phyloP scores from a whole-genome alignment of 2,888 invertebrate species.

The Apotomis betuletana region DNA sequence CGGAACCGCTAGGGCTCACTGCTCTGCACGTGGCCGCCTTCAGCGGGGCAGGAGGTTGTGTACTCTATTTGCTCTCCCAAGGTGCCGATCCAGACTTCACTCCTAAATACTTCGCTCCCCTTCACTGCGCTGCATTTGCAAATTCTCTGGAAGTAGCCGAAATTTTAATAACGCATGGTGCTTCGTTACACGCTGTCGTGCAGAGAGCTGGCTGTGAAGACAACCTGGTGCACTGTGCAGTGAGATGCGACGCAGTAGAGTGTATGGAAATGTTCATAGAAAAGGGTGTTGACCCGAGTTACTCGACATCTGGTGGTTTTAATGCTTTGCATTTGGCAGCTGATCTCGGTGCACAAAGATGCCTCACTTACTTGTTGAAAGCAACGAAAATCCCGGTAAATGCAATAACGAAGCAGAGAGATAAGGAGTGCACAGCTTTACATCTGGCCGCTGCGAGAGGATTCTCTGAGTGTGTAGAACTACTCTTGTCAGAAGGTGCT shows the following conservation, averaged over 20 bases:
- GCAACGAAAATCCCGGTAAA: constrained; percentile 89
- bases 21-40: constrained; percentile 91
- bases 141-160: constrained; percentile 91
- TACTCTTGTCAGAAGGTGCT: constrained; percentile 89
- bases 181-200: constrained; percentile 87
- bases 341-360: constrained; percentile 89
- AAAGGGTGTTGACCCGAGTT: constrained; percentile 89
- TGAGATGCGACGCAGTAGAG: constrained; percentile 90
- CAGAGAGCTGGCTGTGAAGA: constrained; percentile 88
- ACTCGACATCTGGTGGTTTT: constrained; percentile 88
- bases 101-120: constrained; percentile 89
- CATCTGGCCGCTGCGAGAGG: constrained; percentile 95
- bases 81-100: constrained; percentile 88
- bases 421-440: constrained; percentile 90
- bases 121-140: constrained; percentile 95
- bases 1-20: constrained; percentile 88
- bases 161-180: constrained; percentile 88
- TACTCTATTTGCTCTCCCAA: constrained; percentile 86
- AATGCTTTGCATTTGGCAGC: constrained; percentile 92
- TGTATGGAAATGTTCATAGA: constrained; percentile 90
- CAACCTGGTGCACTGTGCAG: constrained; percentile 92
- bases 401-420: constrained; percentile 86
- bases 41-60: constrained; percentile 88
- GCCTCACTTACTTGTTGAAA: constrained; percentile 88
- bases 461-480: constrained; percentile 90